Percentiles rank a stretch among this genome's conserved stretches.
Evolutionary conservation across 1,140 invertebrate genomes (phyloP).

Genomic region (Euwallacea similis): DNA sequence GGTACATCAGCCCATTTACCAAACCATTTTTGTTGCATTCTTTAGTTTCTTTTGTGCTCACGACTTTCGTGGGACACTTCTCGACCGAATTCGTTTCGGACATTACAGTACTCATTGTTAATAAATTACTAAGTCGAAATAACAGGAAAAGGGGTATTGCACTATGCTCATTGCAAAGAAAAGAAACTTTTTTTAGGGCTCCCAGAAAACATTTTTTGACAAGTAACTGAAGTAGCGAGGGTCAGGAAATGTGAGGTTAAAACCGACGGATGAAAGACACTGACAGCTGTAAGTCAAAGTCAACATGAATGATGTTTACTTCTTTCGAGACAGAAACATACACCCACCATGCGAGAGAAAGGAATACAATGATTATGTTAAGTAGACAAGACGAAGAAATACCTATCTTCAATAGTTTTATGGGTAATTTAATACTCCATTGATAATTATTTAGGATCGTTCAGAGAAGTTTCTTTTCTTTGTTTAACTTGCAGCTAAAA

Average conservation of each 20-base stretch:
- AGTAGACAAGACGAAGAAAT: too few relatives aligned
- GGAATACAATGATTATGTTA: too few relatives aligned
- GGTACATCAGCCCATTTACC: slow-evolving; percentile 42
- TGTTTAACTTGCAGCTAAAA: too few relatives aligned
- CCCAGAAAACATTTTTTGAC: slow-evolving; percentile 25
- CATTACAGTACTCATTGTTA: slow-evolving; percentile 29
- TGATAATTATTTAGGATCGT: too few relatives aligned
- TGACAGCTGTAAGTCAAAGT: too few relatives aligned
- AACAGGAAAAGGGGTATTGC: background rate
- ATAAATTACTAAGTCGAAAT: slow-evolving; percentile 17
- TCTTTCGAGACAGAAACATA: too few relatives aligned
- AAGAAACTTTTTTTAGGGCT: slow-evolving; percentile 11
- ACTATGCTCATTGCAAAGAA: slow-evolving; percentile 26
- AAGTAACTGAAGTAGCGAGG: background rate
- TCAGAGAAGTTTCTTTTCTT: too few relatives aligned
- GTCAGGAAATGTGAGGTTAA: background rate
- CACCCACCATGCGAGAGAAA: too few relatives aligned
- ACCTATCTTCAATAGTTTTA: too few relatives aligned
- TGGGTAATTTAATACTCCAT: too few relatives aligned
- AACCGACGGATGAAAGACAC: background rate
- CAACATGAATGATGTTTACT: too few relatives aligned
- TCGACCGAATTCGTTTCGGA: slow-evolving; percentile 25
- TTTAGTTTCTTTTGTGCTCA: slow-evolving; percentile 30
- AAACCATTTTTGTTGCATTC: slow-evolving; percentile 44
- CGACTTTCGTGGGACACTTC: slow-evolving; percentile 27